Evolutionary conservation across 2,797 vertebrate genomes (phyloP), one percentile per base, ranked within the genome.

Genomic region (Champsocephalus gunnari): DNA sequence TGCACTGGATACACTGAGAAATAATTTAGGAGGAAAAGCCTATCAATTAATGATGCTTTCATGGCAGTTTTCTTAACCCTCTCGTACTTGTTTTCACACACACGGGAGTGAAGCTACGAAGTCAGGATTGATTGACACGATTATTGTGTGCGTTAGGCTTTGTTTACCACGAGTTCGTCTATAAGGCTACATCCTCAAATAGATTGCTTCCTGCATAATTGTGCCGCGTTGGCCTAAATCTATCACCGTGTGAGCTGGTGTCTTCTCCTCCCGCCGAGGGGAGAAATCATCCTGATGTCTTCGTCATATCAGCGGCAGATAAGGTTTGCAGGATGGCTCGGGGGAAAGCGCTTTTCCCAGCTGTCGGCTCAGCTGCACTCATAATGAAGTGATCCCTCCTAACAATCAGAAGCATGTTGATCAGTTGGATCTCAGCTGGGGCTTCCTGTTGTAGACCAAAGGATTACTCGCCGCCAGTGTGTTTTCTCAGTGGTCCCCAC

Each of bases 401-500:
- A 58, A 57, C 84, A 72, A 64, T 62, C 14, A 71, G 85, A 71
- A 63, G 48, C 41, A 19, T 61, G 85, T 79, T 90, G 71, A 83
- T 92, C 80, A 79, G 75, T 85, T 76, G 87, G 77, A 90, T 90
- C 89, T 90, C 87, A 88, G 89, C 83, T 80, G 72, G 88, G 70
- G 78, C 81, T 89, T 90, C 84, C 89, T 87, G 61, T 85, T 58
- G 57, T 65, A 81, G 84, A 83, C 64, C 71, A 75, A 71, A 66
- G 66, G 79, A 69, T 87, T 61, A 75, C 70, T 69, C 14, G 56
- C 81, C 58, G 56, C 79, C 79, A 63, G 65, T 53, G 58, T 79
- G 80, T 81, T 74, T 54, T 56, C 79, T 68, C 66, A 73, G 21
- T 45, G 69, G 14, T 69, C 51, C 67, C 68, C 61, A 51, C 72